A percentile compares a stretch with the other conserved stretches of the same genome.
Conservation (phyloP, 2,797 vertebrate species). For the Cyprinella venusta region DNA sequence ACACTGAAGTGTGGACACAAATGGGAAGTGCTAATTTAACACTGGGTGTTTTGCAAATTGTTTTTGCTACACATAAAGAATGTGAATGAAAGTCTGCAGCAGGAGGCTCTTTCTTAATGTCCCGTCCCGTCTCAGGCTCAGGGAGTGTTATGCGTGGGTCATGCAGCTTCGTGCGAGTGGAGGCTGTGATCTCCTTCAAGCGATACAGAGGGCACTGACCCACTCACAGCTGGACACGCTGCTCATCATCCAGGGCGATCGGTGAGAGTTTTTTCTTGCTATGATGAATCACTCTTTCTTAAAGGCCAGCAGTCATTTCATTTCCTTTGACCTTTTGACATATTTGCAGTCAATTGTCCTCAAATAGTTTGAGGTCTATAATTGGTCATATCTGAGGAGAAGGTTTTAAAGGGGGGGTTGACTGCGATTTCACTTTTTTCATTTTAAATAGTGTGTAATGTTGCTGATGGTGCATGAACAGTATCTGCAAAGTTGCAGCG, state of each 20-base stretch:
- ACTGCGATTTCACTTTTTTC: no score
- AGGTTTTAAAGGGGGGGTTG: no score
- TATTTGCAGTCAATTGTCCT: background rate
- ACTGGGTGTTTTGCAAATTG: background rate
- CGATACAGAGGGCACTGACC: constrained; percentile 66
- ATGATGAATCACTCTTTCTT: constrained; percentile 33
- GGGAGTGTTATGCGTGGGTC: constrained; percentile 75
- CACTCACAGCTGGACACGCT: constrained; percentile 74
- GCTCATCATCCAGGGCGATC: constrained; percentile 73
- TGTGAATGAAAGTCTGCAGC: background rate
- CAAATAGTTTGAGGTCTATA: constrained; percentile 5
- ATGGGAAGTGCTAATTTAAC: background rate
- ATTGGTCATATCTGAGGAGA: constrained; percentile 12
- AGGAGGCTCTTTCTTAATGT: background rate
- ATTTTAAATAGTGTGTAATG: no score
- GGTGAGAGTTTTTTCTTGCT: constrained; percentile 67
- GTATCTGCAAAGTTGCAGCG: no score
- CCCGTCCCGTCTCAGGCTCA: constrained; percentile 64
- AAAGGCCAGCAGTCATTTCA: constrained; percentile 21
- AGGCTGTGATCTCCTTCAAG: constrained; percentile 77
- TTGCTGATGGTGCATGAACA: no score
- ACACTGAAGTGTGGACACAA: background rate
- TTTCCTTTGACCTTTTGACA: background rate
- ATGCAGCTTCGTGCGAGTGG: constrained; percentile 67
- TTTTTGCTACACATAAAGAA: background rate